phyloP scores from a whole-genome alignment of 2,888 invertebrate species.

The Caenorhabditis parvicauda region DNA sequence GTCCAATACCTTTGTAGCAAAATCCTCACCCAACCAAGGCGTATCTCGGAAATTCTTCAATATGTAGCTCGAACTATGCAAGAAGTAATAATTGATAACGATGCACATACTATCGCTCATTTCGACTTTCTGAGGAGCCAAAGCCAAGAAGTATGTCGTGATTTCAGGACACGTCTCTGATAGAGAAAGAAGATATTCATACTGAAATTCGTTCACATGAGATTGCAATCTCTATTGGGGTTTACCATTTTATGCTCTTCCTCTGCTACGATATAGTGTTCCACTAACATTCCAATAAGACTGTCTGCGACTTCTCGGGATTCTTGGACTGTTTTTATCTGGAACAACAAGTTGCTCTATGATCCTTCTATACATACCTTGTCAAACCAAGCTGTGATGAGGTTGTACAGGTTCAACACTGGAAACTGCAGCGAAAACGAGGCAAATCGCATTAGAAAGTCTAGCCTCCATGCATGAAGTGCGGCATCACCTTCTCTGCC shows the following conservation, averaged over 20 bases:
- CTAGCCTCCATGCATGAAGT: constrained; percentile 28
- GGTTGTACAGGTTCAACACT: constrained; percentile 25
- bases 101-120: constrained; percentile 8
- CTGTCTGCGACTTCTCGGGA: constrained; percentile 18
- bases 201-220: constrained; percentile 21
- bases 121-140: constrained; percentile 20
- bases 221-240: not conserved
- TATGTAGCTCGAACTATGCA: constrained; percentile 18
- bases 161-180: constrained; percentile 30
- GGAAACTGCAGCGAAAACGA: constrained; percentile 37
- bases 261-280: constrained; percentile 25
- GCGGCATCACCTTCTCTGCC: constrained; percentile 31
- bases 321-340: constrained; percentile 9
- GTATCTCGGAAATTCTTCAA: constrained; percentile 25
- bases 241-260: constrained; percentile 11
- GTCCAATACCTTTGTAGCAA: constrained; percentile 21
- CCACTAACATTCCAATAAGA: constrained; percentile 26
- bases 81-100: constrained; percentile 9
- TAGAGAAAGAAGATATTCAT: constrained; percentile 27
- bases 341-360: not conserved
- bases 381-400: constrained; percentile 32
- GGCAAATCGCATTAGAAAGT: constrained; percentile 19
- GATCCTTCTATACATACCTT: constrained; percentile 11
- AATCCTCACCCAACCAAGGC: constrained; percentile 23
- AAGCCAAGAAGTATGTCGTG: constrained; percentile 29